Evolutionary conservation across 2,113 vertebrate species (phyloP), one percentile per base, ranked within the genome.

Genomic region (Egretta garzetta): DNA sequence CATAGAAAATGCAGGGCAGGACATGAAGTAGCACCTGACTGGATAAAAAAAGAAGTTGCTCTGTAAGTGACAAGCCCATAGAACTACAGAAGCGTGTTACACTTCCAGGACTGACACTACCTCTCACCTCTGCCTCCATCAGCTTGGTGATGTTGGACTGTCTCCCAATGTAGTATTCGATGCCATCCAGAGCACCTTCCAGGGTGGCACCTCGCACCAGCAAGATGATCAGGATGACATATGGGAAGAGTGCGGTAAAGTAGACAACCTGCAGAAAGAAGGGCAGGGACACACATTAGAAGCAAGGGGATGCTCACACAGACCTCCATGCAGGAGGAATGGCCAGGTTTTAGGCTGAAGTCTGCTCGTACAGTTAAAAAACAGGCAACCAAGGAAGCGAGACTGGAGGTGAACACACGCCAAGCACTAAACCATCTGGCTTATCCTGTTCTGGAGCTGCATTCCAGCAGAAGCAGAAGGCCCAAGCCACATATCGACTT

Each of bases 241-340:
- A 99, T 0, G 99, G 99, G 91, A 99, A 99, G 39, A 99, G 98
- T 0, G 99, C 99, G 4, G 99, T 99, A 79, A 99, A 99, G 95
- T 99, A 99, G 59, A 99, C 99, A 9, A 99, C 99, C 99, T 99
- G 91, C 15, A 90, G 89, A 86, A 92, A 66, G 70, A 93, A 90
- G 17, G 18, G 30, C 28, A 35, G 39, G 55, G 12, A 28, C 26
- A 62, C 26, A 14, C 3, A 3, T 77, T 18, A 89, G 76, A 59
- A 2, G 1, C 1, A 4, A 68, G n/a, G 18, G 37, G 32, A 24
- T 28, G 24, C 41, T 43, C 41, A 5, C 58, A 74, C 3, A 50
- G 43, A 28, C 3, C 33, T 27, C 37, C 2, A 0, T 4, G n/a
- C 23, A 27, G 27, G 23, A 70, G 27, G 49, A 63, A 81, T 6